These are phyloP conservation scores for Eptesicus fuscus DNA, from an alignment of 2,113 vertebrate species.

Conservation along the genomic window DNA sequence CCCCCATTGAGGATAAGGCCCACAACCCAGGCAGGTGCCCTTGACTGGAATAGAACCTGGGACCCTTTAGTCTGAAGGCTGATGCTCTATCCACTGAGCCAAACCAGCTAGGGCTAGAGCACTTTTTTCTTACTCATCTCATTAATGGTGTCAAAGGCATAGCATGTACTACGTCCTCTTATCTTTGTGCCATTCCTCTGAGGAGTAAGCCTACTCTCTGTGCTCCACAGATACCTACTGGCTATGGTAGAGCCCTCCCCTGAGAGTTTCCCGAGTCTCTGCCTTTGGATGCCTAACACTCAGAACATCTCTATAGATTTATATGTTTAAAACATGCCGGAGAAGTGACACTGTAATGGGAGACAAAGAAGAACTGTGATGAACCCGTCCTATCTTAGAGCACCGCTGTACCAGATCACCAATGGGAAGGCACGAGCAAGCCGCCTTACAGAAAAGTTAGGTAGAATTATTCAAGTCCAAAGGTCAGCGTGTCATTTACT, in stretches of 20 bases:
- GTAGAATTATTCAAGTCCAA: not conserved
- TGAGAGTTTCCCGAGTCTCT: not conserved
- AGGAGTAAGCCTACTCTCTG: not conserved
- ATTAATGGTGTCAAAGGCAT: not conserved
- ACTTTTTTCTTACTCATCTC: not conserved
- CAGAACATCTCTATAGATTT: not conserved
- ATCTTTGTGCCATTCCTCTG: fast-evolving
- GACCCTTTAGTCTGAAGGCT: no score
- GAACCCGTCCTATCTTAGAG: not conserved
- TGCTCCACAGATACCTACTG: not conserved
- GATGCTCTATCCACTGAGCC: no score
- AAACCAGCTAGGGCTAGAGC: no score
- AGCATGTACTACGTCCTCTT: not conserved
- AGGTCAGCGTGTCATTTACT: not conserved
- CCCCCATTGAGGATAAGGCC: no score
- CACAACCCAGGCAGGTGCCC: no score
- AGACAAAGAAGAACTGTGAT: not conserved
- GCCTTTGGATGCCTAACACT: not conserved
- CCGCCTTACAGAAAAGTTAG: not conserved
- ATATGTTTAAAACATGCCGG: not conserved
- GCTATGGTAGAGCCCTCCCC: not conserved
- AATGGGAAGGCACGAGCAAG: not conserved
- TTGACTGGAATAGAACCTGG: no score
- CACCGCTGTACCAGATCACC: not conserved
- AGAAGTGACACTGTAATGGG: not conserved